Conservation (phyloP, 2,113 vertebrate genomes). For the Anarhynchus alexandrinus region DNA sequence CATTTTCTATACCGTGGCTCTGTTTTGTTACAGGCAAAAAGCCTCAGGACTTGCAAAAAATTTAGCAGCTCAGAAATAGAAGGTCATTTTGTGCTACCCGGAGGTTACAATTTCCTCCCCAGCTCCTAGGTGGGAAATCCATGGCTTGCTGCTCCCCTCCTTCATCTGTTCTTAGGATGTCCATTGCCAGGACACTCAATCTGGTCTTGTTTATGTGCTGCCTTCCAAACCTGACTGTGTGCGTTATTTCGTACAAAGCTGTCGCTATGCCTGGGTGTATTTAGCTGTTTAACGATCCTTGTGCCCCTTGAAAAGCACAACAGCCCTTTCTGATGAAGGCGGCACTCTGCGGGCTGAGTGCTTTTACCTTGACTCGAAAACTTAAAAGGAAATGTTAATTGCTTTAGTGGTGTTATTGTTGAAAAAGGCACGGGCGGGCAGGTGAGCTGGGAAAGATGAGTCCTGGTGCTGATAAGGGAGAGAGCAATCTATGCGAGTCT, state of each 20-base stretch:
- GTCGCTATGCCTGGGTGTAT: neutral
- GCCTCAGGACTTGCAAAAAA: neutral
- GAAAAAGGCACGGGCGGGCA: neutral
- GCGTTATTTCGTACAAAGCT: neutral
- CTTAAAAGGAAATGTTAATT: constrained; percentile 53
- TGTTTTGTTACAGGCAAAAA: neutral
- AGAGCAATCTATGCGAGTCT: neutral
- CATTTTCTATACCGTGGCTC: neutral
- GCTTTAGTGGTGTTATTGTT: constrained; percentile 4
- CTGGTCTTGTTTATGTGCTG: constrained; percentile 1
- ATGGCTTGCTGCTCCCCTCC: neutral
- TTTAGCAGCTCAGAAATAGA: neutral
- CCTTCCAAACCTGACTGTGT: neutral
- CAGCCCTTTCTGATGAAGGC: constrained; percentile 1
- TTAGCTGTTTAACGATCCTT: neutral
- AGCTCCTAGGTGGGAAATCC: neutral
- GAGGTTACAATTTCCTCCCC: neutral
- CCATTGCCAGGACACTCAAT: constrained; percentile 29
- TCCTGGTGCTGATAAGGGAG: constrained; percentile 10
- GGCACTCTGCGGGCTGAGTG: neutral
- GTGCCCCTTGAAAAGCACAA: constrained; percentile 27
- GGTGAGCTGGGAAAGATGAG: neutral
- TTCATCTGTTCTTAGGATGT: constrained; percentile 6
- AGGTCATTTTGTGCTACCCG: neutral
- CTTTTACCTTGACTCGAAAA: constrained; percentile 41